phyloP scores from a whole-genome alignment of 2,113 vertebrate genomes.

The Gambusia holbrooki region DNA sequence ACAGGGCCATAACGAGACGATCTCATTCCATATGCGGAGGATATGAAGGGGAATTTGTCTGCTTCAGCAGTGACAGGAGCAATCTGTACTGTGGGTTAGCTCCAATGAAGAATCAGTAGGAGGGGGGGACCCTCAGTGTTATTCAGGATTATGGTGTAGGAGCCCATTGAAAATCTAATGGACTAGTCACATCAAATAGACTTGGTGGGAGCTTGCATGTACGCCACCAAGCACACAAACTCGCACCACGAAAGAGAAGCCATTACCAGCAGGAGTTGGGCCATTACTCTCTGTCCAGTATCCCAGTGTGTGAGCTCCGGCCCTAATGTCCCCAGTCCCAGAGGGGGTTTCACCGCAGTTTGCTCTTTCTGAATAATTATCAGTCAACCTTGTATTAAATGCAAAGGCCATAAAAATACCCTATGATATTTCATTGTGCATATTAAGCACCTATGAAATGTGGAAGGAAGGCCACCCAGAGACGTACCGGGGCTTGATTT shows the following conservation, averaged over 20 bases:
- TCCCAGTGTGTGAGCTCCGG: conserved; percentile 40
- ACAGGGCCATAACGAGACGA: conserved; percentile 68
- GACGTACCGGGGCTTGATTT: conserved; percentile 36
- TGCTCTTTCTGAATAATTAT: conserved; percentile 60
- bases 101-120: conserved; percentile 59
- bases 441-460: conserved; percentile 11
- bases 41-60: conserved; percentile 72
- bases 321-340: conserved; percentile 61
- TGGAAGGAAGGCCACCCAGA: neutral
- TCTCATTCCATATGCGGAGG: conserved; percentile 65
- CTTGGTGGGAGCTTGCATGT: conserved; percentile 56
- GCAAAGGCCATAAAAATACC: conserved; percentile 55
- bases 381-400: conserved; percentile 49
- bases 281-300: conserved; percentile 79
- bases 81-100: conserved; percentile 67
- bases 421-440: conserved; percentile 41
- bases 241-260: conserved; percentile 53
- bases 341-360: conserved; percentile 50
- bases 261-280: conserved; percentile 71
- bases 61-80: conserved; percentile 70
- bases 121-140: conserved; percentile 34
- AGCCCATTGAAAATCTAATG: conserved; percentile 77
- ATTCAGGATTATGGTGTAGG: conserved; percentile 70
- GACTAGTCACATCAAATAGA: conserved; percentile 76
- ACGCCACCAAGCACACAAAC: conserved; percentile 36